phyloP scores from a whole-genome alignment of 37 sponge, comb jelly and placozoan genomes.

The Beroe forskalii region DNA sequence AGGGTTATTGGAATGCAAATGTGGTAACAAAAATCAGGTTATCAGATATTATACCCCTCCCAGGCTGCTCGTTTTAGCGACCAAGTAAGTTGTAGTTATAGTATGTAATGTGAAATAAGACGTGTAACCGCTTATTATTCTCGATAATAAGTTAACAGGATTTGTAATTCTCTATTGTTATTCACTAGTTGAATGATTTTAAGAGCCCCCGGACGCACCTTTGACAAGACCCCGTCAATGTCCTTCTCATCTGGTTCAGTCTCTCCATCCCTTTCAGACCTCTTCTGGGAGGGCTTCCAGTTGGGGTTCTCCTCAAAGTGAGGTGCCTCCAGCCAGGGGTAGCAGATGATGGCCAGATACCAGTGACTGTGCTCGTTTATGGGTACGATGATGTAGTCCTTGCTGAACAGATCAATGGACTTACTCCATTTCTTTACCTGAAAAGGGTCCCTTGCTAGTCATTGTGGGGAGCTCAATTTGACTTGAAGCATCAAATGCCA shows the following conservation, averaged over 20 bases:
- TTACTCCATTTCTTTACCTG: slow-evolving; percentile 63
- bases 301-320: not conserved
- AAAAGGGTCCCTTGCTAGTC: not conserved
- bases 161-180: too few species aligned
- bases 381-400: slow-evolving; percentile 60
- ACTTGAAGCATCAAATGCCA: not conserved
- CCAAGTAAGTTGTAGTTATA: too few species aligned
- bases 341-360: slow-evolving; percentile 80
- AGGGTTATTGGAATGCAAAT: not conserved
- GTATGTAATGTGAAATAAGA: too few species aligned
- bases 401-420: slow-evolving; percentile 44
- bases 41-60: too few species aligned
- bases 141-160: too few species aligned
- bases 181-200: too few species aligned
- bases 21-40: too few species aligned
- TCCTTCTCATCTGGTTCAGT: slow-evolving; percentile 55
- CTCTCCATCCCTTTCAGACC: not conserved
- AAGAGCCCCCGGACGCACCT: too few species aligned
- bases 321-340: slow-evolving; percentile 73
- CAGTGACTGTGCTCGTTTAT: slow-evolving; percentile 71
- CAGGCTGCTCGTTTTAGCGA: too few species aligned
- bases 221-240: slow-evolving; percentile 18
- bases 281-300: slow-evolving; percentile 8
- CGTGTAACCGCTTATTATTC: too few species aligned
- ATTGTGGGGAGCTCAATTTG: not conserved